These are phyloP conservation scores for Sciurus carolinensis DNA, from an alignment of 2,797 vertebrate genomes.

Conservation along the genomic window DNA sequence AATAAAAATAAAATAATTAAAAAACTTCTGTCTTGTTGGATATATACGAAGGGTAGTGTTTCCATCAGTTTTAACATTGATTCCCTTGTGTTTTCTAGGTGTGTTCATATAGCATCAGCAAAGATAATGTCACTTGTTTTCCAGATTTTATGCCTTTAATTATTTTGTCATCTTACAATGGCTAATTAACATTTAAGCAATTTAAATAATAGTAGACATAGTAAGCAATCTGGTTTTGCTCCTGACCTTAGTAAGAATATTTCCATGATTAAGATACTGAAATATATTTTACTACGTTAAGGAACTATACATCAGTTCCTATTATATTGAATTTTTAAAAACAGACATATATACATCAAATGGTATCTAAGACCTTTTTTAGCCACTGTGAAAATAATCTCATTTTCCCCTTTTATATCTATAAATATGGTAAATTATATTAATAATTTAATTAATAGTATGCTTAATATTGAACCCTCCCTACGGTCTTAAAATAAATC, in stretches of 20 bases:
- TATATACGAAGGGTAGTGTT: background rate
- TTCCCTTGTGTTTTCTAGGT: slow-evolving; percentile 3
- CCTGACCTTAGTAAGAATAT: background rate
- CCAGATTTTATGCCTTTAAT: slow-evolving; percentile 31
- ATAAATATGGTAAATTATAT: slow-evolving; percentile 6
- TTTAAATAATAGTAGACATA: background rate
- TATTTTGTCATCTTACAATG: background rate
- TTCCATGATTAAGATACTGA: background rate
- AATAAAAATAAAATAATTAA: too few relatives aligned
- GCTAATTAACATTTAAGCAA: background rate
- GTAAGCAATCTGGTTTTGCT: background rate
- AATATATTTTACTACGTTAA: slow-evolving; percentile 25
- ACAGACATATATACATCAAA: background rate
- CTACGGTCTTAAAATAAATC: background rate
- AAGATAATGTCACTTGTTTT: slow-evolving; percentile 3
- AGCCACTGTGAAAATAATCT: background rate
- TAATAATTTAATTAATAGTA: background rate
- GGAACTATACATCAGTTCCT: background rate
- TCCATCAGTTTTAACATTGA: background rate
- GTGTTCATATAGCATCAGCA: background rate
- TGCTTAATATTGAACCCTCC: background rate
- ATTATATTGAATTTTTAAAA: background rate
- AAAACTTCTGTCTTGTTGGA: too few relatives aligned
- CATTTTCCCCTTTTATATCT: background rate
- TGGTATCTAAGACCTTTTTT: slow-evolving; percentile 23